These are phyloP conservation scores for Antedon mediterranea DNA, from an alignment of 53 echinoderm and acorn worm species.

Conservation along the genomic window DNA sequence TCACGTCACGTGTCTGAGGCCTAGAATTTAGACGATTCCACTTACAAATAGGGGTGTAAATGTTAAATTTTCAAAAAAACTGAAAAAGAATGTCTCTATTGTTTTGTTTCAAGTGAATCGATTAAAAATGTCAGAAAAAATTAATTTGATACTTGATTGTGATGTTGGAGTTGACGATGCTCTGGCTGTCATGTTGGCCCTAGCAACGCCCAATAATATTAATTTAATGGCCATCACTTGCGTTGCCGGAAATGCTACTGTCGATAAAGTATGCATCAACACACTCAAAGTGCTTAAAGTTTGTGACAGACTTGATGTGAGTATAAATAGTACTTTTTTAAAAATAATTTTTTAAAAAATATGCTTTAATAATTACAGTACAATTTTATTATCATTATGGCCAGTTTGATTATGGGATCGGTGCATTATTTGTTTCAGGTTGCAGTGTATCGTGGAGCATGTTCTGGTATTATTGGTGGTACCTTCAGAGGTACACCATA, in stretches of 20 bases:
- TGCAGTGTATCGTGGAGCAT: conserved; percentile 50
- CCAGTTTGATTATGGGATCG: too few species aligned
- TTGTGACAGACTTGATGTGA: conserved; percentile 27
- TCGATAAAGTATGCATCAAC: conserved; percentile 26
- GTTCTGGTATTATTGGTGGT: conserved; percentile 17
- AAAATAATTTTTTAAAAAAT: too few species aligned
- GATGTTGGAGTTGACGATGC: conserved; percentile 74
- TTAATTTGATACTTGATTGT: conserved; percentile 44
- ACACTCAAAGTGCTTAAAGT: conserved; percentile 16
- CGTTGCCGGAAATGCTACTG: conserved; percentile 13
- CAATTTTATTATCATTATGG: too few species aligned
- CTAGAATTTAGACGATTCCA: too few species aligned
- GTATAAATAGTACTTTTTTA: not conserved
- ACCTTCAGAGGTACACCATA: not conserved
- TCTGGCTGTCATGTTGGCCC: conserved; percentile 24
- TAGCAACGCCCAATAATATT: conserved; percentile 9
- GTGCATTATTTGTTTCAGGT: conserved; percentile 19
- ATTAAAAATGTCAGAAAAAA: not conserved
- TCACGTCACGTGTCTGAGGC: too few species aligned
- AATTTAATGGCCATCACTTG: conserved; percentile 19
- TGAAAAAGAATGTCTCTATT: too few species aligned
- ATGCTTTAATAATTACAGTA: too few species aligned
- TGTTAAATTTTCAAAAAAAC: too few species aligned
- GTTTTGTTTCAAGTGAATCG: not conserved
- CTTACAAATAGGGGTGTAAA: too few species aligned